Evolutionary conservation across 1,140 invertebrate genomes (phyloP), one percentile per base, ranked within the genome.

Genomic region (Drosophila tsacasi): DNA sequence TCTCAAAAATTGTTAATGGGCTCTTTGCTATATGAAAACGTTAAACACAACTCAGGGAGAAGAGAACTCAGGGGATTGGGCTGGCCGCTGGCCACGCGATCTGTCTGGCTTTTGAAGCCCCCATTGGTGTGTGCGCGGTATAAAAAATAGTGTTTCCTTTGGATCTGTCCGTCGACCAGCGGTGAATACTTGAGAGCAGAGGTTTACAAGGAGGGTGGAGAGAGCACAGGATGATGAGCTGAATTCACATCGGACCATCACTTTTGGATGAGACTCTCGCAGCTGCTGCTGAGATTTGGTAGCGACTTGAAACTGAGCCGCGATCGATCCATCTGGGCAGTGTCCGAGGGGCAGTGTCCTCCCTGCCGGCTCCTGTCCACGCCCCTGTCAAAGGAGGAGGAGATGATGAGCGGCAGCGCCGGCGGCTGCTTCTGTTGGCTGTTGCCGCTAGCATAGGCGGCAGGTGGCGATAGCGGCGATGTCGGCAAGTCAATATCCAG

Each of bases 201-300:
- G 69, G 39, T 37, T 37, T 44, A 55, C 21, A 39, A 35, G 42
- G 37, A 57, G 50, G 12, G 17, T 35, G 42, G 39, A 58, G 52
- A 35, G 54, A 47, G 50, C 32, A 67, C 35, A 42, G 46, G 23
- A 23, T 27, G 23, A 23, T 27, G 40, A 42, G n/a, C 54, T 40
- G 46, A 37, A 32, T 42, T 12, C 65, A 58, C 93, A 72, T 44
- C 15, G 17, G 37, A 19, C 64, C 67, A 93, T 72, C 81, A 95
- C 46, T 64, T 92, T 62, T 91, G 96, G 60, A 95, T 94, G 73
- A 95, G 93, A 81, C 93, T 94, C 91, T 95, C 95, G 92, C 94
- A 94, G 91, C 94, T 94, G 77, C 95, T 94, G 93, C 94, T 95
- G 91, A 95, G 93, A 93, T 95, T 95, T 92, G 95, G 95, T 93